These are phyloP conservation scores for Halichondria panicea DNA, from an alignment of 37 sponge, comb jelly and placozoan species.

Conservation along the genomic window DNA sequence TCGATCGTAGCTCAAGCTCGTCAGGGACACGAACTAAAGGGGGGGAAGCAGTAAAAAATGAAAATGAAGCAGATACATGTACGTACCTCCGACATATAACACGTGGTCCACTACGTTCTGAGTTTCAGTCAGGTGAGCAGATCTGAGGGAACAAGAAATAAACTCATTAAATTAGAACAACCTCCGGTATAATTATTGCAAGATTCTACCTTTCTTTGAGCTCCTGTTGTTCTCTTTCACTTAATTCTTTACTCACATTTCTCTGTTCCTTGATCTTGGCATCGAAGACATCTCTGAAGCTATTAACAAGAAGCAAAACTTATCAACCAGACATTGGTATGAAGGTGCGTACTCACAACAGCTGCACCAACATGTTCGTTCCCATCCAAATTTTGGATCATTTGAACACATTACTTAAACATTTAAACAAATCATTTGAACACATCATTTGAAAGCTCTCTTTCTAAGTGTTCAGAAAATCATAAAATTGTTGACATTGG, in stretches of 20 bases:
- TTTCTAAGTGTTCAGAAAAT: no score
- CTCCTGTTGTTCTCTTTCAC: conserved; percentile 23
- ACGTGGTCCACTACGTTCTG: conserved; percentile 39
- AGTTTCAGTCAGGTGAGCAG: conserved; percentile 11
- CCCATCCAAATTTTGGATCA: no score
- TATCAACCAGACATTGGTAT: background rate
- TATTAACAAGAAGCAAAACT: background rate
- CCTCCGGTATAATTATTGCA: background rate
- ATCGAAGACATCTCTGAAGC: conserved; percentile 52
- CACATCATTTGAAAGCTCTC: no score
- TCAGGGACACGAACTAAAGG: conserved; percentile 33
- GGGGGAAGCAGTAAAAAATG: background rate
- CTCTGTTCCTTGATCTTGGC: conserved; percentile 33
- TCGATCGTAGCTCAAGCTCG: conserved; percentile 1
- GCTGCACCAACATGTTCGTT: no score
- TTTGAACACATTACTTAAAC: no score
- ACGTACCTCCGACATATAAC: conserved; percentile 68
- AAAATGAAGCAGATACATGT: background rate
- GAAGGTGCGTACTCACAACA: no score
- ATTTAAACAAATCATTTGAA: no score
- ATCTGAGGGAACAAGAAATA: conserved; percentile 23
- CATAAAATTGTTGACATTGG: no score
- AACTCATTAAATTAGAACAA: background rate
- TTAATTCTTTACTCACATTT: background rate
- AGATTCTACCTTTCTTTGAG: conserved; percentile 40